These are phyloP conservation scores for Origma solitaria DNA, from an alignment of 2,113 vertebrate genomes.

Conservation along the genomic window DNA sequence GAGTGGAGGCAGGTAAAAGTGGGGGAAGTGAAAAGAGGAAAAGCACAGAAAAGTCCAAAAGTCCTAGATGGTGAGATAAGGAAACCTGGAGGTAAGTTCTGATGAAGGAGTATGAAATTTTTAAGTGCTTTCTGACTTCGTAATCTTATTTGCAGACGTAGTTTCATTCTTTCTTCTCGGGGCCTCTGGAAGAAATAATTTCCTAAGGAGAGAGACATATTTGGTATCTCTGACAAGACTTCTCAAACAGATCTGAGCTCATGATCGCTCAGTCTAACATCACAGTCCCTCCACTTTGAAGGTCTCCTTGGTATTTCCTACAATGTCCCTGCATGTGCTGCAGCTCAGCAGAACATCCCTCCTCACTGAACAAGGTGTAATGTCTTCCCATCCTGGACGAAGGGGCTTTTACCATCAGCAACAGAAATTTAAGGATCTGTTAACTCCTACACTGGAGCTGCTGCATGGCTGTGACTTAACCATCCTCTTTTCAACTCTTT, in stretches of 20 bases:
- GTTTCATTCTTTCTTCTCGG: background rate
- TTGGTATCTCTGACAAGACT: background rate
- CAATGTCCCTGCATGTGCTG: background rate
- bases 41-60: background rate
- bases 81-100: background rate
- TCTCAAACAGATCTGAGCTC: background rate
- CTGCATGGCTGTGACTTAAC: background rate
- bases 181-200: background rate
- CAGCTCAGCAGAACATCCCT: background rate
- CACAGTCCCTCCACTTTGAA: background rate
- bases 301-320: background rate
- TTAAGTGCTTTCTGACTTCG: background rate
- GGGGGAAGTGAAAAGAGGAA: background rate
- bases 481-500: background rate
- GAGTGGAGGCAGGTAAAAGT: background rate
- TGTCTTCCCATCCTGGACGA: background rate
- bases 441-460: background rate
- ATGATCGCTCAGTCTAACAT: background rate
- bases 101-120: background rate
- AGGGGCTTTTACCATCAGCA: background rate
- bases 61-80: background rate
- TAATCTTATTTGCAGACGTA: background rate
- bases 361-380: background rate
- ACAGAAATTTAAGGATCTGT: background rate
- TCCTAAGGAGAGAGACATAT: background rate